Conservation (phyloP, 2,888 invertebrate genomes). For the Melanotus villosus region DNA sequence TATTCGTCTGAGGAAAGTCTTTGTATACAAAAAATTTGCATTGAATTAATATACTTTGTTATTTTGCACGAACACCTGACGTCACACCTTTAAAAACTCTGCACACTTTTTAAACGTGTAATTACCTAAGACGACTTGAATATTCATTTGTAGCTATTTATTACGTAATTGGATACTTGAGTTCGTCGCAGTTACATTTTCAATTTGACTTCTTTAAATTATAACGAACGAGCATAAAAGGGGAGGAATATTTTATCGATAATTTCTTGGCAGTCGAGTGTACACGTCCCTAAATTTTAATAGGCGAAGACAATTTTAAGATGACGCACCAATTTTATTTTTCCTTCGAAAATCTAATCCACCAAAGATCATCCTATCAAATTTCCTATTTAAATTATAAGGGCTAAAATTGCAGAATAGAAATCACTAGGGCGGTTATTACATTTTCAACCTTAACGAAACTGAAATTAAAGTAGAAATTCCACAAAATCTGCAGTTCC, state of each 20-base stretch:
- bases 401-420: too few relatives aligned
- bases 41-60: slow-evolving; percentile 20
- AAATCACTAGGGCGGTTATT: too few relatives aligned
- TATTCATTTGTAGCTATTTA: slow-evolving; percentile 26
- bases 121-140: slow-evolving; percentile 17
- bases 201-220: slow-evolving; percentile 7
- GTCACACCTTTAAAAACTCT: slow-evolving; percentile 7
- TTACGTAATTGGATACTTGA: slow-evolving; percentile 15
- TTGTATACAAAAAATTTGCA: slow-evolving; percentile 31
- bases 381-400: too few relatives aligned
- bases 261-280: background rate
- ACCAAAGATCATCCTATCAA: too few relatives aligned
- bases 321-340: too few relatives aligned
- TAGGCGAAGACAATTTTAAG: background rate
- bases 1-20: slow-evolving; percentile 20
- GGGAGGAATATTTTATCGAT: slow-evolving; percentile 1
- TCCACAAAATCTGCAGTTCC: too few relatives aligned
- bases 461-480: too few relatives aligned
- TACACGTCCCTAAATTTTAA: slow-evolving; percentile 1
- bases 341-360: too few relatives aligned
- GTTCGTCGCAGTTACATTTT: slow-evolving; percentile 17
- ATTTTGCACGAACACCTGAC: slow-evolving; percentile 25
- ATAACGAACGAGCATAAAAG: background rate
- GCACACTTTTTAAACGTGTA: slow-evolving; percentile 15
- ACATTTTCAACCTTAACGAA: too few relatives aligned